phyloP scores from a whole-genome alignment of 2,888 invertebrate species.

The Heliconius ismenius region DNA sequence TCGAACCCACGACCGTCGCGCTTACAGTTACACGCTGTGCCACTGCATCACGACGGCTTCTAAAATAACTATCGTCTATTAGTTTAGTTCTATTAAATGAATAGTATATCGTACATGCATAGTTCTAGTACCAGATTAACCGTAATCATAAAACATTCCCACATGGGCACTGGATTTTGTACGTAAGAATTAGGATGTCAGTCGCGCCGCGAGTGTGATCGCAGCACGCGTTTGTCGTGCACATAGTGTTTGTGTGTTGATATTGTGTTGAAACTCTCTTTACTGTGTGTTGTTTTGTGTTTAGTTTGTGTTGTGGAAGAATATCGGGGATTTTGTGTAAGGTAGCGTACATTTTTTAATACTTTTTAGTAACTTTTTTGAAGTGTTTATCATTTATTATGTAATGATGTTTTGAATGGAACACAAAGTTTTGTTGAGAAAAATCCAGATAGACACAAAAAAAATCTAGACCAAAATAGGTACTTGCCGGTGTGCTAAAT shows the following conservation, averaged over 20 bases:
- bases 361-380: not conserved
- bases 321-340: not conserved
- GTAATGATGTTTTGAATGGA: not conserved
- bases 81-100: conserved; percentile 7
- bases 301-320: conserved; percentile 7
- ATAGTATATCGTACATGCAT: not conserved
- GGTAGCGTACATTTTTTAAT: not conserved
- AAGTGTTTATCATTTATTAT: not conserved
- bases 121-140: conserved; percentile 32
- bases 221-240: conserved; percentile 54
- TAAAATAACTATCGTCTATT: not conserved
- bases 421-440: not conserved
- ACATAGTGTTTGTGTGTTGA: conserved; percentile 37
- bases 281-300: conserved; percentile 34
- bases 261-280: conserved; percentile 30
- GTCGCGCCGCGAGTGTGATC: conserved; percentile 65
- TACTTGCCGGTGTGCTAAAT: not conserved
- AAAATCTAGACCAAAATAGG: not conserved
- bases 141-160: conserved; percentile 45
- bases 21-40: not conserved
- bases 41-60: not conserved
- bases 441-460: not conserved
- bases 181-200: conserved; percentile 67
- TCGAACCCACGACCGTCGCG: not conserved
- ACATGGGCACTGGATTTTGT: conserved; percentile 48